Evolutionary conservation across 2,113 vertebrate genomes (phyloP).

Genomic region (Promerops cafer): DNA sequence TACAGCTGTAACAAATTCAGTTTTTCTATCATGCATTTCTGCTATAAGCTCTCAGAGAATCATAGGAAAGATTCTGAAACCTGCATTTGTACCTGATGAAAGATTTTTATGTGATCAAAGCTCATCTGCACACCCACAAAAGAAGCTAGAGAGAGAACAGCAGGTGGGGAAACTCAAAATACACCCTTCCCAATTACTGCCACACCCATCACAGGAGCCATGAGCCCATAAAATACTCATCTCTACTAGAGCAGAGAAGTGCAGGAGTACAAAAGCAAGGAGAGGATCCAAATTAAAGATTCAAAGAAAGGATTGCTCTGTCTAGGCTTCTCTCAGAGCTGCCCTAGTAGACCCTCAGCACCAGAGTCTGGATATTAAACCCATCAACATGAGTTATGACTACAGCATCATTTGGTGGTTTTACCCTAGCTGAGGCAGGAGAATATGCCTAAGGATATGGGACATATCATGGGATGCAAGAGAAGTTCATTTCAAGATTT

Average conservation of each 20-base stretch:
- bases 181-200: not conserved
- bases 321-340: too few relatives aligned
- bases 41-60: not conserved
- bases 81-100: not conserved
- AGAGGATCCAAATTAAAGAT: not conserved
- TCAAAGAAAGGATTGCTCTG: not conserved
- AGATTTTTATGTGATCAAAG: not conserved
- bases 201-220: not conserved
- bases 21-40: not conserved
- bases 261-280: not conserved
- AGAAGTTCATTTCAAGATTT: not conserved
- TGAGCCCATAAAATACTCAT: not conserved
- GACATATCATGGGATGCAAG: not conserved
- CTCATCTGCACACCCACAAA: not conserved
- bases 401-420: not conserved
- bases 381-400: not conserved
- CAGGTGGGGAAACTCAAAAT: not conserved
- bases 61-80: not conserved
- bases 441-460: not conserved
- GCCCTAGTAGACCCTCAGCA: not conserved
- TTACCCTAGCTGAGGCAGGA: accelerated
- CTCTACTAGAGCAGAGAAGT: not conserved
- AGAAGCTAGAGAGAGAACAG: not conserved
- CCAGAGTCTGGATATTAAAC: not conserved
- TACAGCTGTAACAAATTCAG: not conserved